Evolutionary conservation across 2,113 vertebrate genomes (phyloP).

Genomic region (Benitochromis conjunctus): DNA sequence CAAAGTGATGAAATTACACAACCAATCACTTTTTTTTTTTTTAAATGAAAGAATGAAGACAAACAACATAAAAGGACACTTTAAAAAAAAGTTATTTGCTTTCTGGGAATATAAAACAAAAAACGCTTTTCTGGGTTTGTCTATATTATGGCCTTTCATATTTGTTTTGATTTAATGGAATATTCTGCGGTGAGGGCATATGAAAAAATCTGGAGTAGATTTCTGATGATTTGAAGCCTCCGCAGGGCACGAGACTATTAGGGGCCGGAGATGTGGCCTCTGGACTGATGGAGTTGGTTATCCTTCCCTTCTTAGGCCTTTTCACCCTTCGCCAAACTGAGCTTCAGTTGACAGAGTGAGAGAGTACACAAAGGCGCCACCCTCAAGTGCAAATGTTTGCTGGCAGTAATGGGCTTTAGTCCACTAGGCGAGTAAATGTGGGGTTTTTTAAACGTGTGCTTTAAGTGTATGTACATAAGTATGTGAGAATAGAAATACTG

Average conservation of each 20-base stretch:
- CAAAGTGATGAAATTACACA: background rate
- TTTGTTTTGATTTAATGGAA: background rate
- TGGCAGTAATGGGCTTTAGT: conserved; percentile 41
- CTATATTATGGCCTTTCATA: background rate
- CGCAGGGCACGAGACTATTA: background rate
- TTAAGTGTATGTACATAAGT: background rate
- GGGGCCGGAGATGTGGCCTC: conserved; percentile 37
- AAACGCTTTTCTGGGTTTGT: background rate
- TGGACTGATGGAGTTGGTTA: conserved; percentile 36
- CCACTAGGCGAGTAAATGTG: conserved; percentile 10
- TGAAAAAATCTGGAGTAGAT: background rate
- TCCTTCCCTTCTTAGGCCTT: conserved; percentile 23
- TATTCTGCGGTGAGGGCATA: background rate
- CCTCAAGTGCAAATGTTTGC: conserved; percentile 59
- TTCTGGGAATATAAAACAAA: background rate
- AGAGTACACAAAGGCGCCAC: conserved; percentile 40
- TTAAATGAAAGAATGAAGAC: background rate
- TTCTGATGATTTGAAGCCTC: background rate
- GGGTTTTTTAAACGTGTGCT: background rate
- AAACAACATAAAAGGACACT: background rate
- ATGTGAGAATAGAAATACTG: background rate
- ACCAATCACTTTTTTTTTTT: background rate
- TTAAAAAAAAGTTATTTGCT: background rate
- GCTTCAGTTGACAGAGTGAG: conserved; percentile 36
- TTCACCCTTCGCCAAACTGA: conserved; percentile 42